Percentiles rank a stretch among this genome's conserved stretches.
Conservation (phyloP, 1,140 invertebrate species). For the Drosophila kanapiae region DNA sequence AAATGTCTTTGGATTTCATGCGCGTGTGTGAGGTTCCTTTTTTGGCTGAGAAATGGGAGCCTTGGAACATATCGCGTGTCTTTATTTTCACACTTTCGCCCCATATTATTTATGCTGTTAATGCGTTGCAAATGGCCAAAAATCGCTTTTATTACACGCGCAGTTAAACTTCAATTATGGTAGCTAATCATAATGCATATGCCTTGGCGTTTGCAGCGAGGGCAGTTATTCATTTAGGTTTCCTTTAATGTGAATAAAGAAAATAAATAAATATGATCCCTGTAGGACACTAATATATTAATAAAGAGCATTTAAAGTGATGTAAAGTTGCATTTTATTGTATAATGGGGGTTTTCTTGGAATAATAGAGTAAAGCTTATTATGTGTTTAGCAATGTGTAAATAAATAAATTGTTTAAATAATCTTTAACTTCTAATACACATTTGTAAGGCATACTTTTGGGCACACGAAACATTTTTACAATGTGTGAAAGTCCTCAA, state of each 20-base stretch:
- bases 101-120: slow-evolving; percentile 80
- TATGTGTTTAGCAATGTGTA: too few species aligned
- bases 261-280: neutral
- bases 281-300: neutral
- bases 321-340: neutral
- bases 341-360: too few species aligned
- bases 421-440: too few species aligned
- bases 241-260: neutral
- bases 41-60: slow-evolving; percentile 46
- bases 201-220: slow-evolving; percentile 40
- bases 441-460: too few species aligned
- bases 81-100: slow-evolving; percentile 69
- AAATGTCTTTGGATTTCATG: slow-evolving; percentile 54
- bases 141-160: slow-evolving; percentile 84
- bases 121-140: slow-evolving; percentile 83
- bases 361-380: too few species aligned
- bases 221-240: slow-evolving; percentile 2
- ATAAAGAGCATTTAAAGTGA: neutral
- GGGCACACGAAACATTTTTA: neutral
- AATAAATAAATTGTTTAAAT: neutral
- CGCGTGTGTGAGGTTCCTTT: slow-evolving; percentile 1
- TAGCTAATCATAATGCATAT: slow-evolving; percentile 76
- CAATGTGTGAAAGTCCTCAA: neutral
- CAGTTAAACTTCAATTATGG: slow-evolving; percentile 84
- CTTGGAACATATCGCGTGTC: slow-evolving; percentile 63